Evolutionary conservation across 2,888 invertebrate genomes (phyloP), one percentile per base, ranked within the genome.

Genomic region (Monochamus alternatus): DNA sequence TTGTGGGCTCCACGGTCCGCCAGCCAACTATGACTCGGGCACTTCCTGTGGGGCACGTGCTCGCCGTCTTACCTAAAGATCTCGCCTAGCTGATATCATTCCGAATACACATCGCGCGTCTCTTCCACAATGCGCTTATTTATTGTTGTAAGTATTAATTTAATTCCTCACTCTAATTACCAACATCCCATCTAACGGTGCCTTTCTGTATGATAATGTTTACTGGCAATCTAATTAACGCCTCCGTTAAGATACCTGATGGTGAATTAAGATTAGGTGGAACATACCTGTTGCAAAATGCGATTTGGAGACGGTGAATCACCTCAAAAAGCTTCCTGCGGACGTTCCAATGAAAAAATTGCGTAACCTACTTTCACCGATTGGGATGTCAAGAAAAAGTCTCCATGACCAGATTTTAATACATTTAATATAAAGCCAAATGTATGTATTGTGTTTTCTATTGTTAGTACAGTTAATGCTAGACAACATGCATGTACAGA

Each of bases 31-130:
- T 87, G 86, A 87, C 87, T 85, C 83, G 83, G 83, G 83, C 82
- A 86, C 86, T 87, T 87, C 87, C 87, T 84, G 85, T 85, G 81
- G 85, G 87, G 87, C 87, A 87, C 87, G 87, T 87, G 87, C 86
- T 75, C 74, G 69, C 74, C 80, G 85, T 85, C 85, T 85, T 84
- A 82, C 82, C 80, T 80, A 79, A 38, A 81, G 81, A 82, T 83
- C 81, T 83, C 70, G 71, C 73, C 77, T 75, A 75, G 73, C 73
- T 72, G 74, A 79, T 77, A 77, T 72, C 78, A 75, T 73, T 75
- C 70, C 73, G 69, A 78, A 76, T 71, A 76, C 69, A 59, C 74
- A 75, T 73, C 74, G 67, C 75, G 65, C 69, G 70, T 60, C 70
- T 79, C 73, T 14, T 63, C 60, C 62, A 75, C 74, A 74, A 69